Conservation (phyloP, 2,113 vertebrate species). For the Bubalus kerabau region DNA sequence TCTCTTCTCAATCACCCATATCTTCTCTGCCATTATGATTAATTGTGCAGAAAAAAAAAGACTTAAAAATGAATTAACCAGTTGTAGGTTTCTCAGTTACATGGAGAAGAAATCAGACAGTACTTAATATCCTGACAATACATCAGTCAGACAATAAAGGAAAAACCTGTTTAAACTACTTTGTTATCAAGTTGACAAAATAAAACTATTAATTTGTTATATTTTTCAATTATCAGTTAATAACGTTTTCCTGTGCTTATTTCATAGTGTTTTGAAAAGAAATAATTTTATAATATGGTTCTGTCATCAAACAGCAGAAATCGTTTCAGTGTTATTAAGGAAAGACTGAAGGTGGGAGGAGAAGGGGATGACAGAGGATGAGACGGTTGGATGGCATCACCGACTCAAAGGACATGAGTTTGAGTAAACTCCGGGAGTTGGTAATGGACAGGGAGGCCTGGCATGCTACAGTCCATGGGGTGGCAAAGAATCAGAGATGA, state of each 20-base stretch:
- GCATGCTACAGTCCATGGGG: rapidly evolving
- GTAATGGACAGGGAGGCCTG: not conserved
- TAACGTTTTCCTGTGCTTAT: not conserved
- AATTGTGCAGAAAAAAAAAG: not conserved
- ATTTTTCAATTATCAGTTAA: not conserved
- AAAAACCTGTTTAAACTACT: not conserved
- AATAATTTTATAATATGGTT: not conserved
- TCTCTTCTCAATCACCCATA: not conserved
- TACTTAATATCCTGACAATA: not conserved
- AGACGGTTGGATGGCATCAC: not conserved
- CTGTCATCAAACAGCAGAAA: not conserved
- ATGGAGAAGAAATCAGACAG: not conserved
- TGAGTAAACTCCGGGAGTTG: not conserved
- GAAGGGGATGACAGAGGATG: not conserved
- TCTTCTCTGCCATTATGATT: not conserved
- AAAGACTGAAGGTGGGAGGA: not conserved
- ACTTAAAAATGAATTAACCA: not conserved
- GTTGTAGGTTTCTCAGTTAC: not conserved
- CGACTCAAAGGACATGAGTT: not conserved
- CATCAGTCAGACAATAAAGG: not conserved
- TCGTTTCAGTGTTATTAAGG: not conserved
- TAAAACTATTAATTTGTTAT: not conserved
- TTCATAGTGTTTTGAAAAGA: not conserved
- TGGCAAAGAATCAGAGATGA: not conserved
- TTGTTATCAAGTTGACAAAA: not conserved